Percentiles rank a stretch among this genome's conserved stretches.
phyloP scores from a whole-genome alignment of 2,888 invertebrate genomes.

The Brassicogethes aeneus region DNA sequence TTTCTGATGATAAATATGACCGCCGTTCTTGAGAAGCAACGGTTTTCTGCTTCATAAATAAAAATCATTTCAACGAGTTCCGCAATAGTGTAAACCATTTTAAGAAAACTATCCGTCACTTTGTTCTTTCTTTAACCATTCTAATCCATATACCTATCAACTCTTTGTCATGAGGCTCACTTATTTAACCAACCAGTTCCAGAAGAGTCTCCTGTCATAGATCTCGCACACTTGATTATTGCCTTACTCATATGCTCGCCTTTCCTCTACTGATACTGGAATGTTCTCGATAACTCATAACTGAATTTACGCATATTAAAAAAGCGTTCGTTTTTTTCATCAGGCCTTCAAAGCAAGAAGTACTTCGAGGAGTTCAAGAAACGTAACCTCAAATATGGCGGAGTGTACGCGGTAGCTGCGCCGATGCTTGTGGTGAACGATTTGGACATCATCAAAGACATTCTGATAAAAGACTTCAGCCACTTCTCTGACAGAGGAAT shows the following conservation, averaged over 20 bases:
- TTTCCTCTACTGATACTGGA: no score
- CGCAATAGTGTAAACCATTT: no score
- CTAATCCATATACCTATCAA: no score
- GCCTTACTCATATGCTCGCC: not conserved
- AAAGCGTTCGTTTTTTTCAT: not conserved
- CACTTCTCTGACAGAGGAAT: conserved; percentile 26
- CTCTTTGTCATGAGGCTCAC: no score
- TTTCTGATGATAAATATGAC: no score
- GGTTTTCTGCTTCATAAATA: not conserved
- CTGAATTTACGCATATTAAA: not conserved
- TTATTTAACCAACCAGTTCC: no score
- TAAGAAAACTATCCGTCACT: no score
- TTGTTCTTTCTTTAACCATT: no score
- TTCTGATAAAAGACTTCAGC: conserved; percentile 27
- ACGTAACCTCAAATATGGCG: conserved; percentile 9
- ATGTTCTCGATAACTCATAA: not conserved
- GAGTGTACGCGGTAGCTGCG: conserved; percentile 3
- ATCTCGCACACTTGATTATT: no score
- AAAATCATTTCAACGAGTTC: no score
- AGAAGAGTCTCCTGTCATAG: no score
- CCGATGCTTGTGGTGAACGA: conserved; percentile 21
- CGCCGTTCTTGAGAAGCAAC: no score
- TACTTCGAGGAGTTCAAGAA: conserved; percentile 12
- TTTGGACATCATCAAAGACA: conserved; percentile 22
- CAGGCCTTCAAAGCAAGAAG: conserved; percentile 3